Percentiles rank a stretch among this genome's conserved stretches.
These are phyloP conservation scores for Spongia lamella DNA, from an alignment of 37 sponge, comb jelly and placozoan genomes.

Conservation along the genomic window DNA sequence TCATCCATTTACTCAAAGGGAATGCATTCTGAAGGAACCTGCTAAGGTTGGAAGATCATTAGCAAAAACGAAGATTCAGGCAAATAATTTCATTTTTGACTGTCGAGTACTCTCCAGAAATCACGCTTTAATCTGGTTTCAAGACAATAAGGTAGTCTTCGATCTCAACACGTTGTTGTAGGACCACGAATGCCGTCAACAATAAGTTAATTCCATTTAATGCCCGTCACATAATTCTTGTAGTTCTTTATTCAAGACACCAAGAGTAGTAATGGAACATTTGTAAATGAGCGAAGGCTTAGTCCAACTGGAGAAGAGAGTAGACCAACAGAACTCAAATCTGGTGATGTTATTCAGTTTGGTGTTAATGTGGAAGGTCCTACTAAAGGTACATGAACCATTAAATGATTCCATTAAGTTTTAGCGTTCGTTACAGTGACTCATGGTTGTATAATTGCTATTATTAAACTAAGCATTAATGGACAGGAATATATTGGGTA, in stretches of 20 bases:
- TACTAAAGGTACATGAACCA: conserved; percentile 60
- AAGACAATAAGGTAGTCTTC: conserved; percentile 79
- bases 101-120: conserved; percentile 97
- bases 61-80: conserved; percentile 69
- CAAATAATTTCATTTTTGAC: conserved; percentile 92
- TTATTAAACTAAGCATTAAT: conserved; percentile 51
- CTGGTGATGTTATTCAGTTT: conserved; percentile 91
- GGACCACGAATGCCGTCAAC: too few species aligned
- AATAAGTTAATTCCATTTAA: background rate
- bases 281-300: conserved; percentile 88
- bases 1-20: conserved; percentile 70
- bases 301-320: conserved; percentile 92
- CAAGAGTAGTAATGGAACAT: conserved; percentile 96
- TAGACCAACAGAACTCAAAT: conserved; percentile 68
- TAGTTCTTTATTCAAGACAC: conserved; percentile 97
- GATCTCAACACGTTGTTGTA: background rate
- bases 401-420: background rate
- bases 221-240: background rate
- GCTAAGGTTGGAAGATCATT: conserved; percentile 89
- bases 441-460: conserved; percentile 95
- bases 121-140: conserved; percentile 91
- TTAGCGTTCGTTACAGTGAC: conserved; percentile 80
- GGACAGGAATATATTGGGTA: background rate
- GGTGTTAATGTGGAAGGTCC: conserved; percentile 97
- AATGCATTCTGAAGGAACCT: conserved; percentile 55